A percentile compares a stretch with the other conserved stretches of the same genome.
These are phyloP conservation scores for Drosophila sproati DNA, from an alignment of 1,140 invertebrate genomes.

Conservation along the genomic window DNA sequence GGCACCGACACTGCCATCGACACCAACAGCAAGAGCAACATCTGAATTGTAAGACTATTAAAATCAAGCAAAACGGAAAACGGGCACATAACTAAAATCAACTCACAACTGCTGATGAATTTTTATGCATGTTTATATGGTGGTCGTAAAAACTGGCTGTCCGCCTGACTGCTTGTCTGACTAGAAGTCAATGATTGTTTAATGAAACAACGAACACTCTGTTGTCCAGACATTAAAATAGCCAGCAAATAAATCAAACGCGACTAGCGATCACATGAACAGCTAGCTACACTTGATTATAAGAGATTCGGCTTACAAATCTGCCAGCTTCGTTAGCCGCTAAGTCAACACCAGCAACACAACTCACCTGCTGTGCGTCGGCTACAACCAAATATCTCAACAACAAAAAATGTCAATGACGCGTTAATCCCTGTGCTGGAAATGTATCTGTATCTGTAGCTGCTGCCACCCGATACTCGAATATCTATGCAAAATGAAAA, in stretches of 20 bases:
- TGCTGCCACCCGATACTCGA: constrained; percentile 6
- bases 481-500: constrained; percentile 64
- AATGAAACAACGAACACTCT: constrained; percentile 62
- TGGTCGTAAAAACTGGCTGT: constrained; percentile 64
- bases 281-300: constrained; percentile 69
- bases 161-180: constrained; percentile 14
- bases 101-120: constrained; percentile 74
- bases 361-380: constrained; percentile 49
- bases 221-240: constrained; percentile 62
- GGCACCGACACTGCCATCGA: neutral
- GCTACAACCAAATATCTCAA: constrained; percentile 12
- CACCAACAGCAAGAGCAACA: constrained; percentile 15
- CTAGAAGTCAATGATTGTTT: constrained; percentile 80
- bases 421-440: constrained; percentile 44
- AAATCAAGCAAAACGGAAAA: constrained; percentile 60
- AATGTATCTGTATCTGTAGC: constrained; percentile 28
- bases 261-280: constrained; percentile 40
- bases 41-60: constrained; percentile 75
- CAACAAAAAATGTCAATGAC: constrained; percentile 48
- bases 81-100: constrained; percentile 58
- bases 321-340: constrained; percentile 73
- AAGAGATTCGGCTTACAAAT: constrained; percentile 55
- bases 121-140: constrained; percentile 81
- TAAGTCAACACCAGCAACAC: constrained; percentile 41
- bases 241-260: constrained; percentile 73